Evolutionary conservation across 2,797 vertebrate genomes (phyloP).

Genomic region (Semotilus atromaculatus): DNA sequence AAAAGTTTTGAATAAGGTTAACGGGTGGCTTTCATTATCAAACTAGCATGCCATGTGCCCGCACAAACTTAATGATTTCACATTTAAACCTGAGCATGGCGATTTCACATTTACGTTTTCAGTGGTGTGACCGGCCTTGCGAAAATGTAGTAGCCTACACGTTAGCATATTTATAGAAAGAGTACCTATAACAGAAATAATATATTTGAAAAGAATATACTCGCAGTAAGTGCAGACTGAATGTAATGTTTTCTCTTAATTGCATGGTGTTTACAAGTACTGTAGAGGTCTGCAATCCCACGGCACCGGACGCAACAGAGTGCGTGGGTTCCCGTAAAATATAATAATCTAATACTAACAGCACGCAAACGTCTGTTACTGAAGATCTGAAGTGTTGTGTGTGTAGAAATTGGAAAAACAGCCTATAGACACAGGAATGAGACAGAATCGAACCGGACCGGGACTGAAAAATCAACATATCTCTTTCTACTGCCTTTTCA

Average conservation of each 20-base stretch:
- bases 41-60: constrained; percentile 15
- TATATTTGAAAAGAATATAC: too few species aligned
- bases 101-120: not conserved
- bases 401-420: not conserved
- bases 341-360: too few species aligned
- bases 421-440: too few species aligned
- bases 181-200: not conserved
- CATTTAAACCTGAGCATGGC: not conserved
- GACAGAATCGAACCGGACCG: too few species aligned
- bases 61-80: constrained; percentile 7
- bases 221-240: too few species aligned
- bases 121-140: not conserved
- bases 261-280: too few species aligned
- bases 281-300: too few species aligned
- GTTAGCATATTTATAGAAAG: not conserved
- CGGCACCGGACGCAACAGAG: too few species aligned
- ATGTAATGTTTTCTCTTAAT: not conserved
- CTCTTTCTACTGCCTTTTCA: not conserved
- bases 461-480: not conserved
- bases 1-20: constrained; percentile 40
- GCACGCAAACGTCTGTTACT: too few species aligned
- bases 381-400: too few species aligned
- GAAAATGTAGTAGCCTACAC: not conserved
- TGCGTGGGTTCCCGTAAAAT: too few species aligned
- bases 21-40: constrained; percentile 19